A percentile compares a stretch with the other conserved stretches of the same genome.
Conservation (phyloP, 2,797 vertebrate species). For the Macropodus opercularis region DNA sequence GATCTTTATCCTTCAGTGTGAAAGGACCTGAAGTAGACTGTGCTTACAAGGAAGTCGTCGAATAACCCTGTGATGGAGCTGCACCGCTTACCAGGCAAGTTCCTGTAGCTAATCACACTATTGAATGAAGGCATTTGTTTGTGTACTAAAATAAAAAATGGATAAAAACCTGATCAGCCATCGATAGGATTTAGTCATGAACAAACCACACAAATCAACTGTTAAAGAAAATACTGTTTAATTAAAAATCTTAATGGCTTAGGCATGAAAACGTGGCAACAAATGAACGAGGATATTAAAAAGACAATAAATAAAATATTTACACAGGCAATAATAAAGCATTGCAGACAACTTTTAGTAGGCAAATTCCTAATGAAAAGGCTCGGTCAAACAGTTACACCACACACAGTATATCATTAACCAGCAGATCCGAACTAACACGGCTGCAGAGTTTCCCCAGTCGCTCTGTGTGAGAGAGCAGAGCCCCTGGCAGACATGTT, state of each 20-base stretch:
- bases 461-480: constrained; percentile 11
- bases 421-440: constrained; percentile 27
- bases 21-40: too few species aligned
- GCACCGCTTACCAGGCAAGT: too few species aligned
- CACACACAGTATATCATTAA: constrained; percentile 28
- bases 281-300: constrained; percentile 78
- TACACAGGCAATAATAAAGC: constrained; percentile 73
- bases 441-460: constrained; percentile 13
- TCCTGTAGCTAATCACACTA: too few species aligned
- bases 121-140: too few species aligned
- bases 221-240: constrained; percentile 83
- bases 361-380: constrained; percentile 62
- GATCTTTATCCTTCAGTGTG: too few species aligned
- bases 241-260: constrained; percentile 84
- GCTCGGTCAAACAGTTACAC: constrained; percentile 51
- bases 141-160: too few species aligned
- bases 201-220: constrained; percentile 46
- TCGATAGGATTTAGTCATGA: too few species aligned
- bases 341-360: constrained; percentile 66
- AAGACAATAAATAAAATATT: constrained; percentile 83
- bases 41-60: too few species aligned
- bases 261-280: constrained; percentile 79
- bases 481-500: constrained; percentile 36
- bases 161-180: too few species aligned
- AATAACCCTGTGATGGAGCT: too few species aligned